Percentiles rank a stretch among this genome's conserved stretches.
Evolutionary conservation across 2,888 invertebrate species (phyloP).

Genomic region (Amiota communis): DNA sequence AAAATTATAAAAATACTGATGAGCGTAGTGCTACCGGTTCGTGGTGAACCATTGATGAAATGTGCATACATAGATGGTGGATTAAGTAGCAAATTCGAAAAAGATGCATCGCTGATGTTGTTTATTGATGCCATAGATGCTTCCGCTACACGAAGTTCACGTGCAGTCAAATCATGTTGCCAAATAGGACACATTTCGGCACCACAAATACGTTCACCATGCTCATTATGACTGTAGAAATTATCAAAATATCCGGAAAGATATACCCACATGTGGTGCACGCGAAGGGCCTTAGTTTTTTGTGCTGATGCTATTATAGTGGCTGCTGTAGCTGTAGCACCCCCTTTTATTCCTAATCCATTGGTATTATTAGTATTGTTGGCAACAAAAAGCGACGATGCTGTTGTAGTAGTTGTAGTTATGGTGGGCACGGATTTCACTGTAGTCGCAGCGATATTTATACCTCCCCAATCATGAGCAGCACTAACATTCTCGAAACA

Average conservation of each 20-base stretch:
- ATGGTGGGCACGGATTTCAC: neutral
- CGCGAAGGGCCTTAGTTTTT: conserved; percentile 24
- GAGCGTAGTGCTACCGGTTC: conserved; percentile 63
- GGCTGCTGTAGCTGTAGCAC: neutral
- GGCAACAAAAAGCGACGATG: too few species aligned
- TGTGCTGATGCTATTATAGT: conserved; percentile 27
- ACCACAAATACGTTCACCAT: conserved; percentile 77
- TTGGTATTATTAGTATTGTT: too few species aligned
- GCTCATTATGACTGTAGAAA: conserved; percentile 75
- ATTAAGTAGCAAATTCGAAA: neutral
- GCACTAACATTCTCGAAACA: conserved; percentile 54
- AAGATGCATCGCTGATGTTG: neutral
- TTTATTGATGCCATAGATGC: conserved; percentile 13
- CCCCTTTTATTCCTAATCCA: too few species aligned
- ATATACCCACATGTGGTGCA: conserved; percentile 51
- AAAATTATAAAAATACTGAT: conserved; percentile 72
- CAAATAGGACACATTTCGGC: conserved; percentile 76
- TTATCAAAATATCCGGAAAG: conserved; percentile 69
- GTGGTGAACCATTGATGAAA: conserved; percentile 64
- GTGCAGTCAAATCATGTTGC: conserved; percentile 46
- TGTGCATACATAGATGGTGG: conserved; percentile 54
- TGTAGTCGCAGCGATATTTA: conserved; percentile 1
- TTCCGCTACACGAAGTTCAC: conserved; percentile 16
- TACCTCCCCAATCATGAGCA: conserved; percentile 9
- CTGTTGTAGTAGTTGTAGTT: too few species aligned